A percentile compares a stretch with the other conserved stretches of the same genome.
Conservation (phyloP, 2,888 invertebrate genomes). For the Brachycybe producta region DNA sequence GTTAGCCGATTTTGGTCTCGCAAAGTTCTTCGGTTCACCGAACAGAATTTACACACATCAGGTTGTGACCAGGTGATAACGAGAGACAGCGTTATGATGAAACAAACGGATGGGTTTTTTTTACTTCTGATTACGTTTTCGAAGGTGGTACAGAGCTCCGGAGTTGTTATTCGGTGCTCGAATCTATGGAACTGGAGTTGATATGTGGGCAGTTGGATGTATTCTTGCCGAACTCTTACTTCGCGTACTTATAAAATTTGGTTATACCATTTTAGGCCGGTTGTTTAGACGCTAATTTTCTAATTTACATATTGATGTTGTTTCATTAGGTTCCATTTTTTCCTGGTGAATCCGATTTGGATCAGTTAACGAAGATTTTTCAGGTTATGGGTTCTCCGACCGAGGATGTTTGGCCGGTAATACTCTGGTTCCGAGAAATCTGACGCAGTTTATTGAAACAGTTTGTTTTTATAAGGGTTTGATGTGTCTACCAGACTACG, state of each 20-base stretch:
- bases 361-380: constrained; percentile 90
- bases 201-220: constrained; percentile 99
- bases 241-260: constrained; percentile 33
- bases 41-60: constrained; percentile 93
- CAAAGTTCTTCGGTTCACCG: constrained; percentile 94
- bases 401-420: constrained; percentile 80
- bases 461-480: constrained; percentile 27
- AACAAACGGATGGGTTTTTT: neutral
- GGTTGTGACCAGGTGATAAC: constrained; percentile 70
- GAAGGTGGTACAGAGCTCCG: constrained; percentile 54
- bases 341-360: constrained; percentile 92
- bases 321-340: constrained; percentile 65
- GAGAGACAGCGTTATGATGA: neutral
- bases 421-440: constrained; percentile 27
- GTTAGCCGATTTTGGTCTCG: constrained; percentile 97
- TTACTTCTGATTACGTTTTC: constrained; percentile 15
- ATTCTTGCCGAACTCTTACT: constrained; percentile 87
- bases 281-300: neutral
- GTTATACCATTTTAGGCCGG: neutral
- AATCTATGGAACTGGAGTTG: constrained; percentile 91
- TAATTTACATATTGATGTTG: neutral
- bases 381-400: constrained; percentile 87
- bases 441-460: too few species aligned
- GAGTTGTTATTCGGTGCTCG: constrained; percentile 90
- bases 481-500: constrained; percentile 62